These are phyloP conservation scores for Empidonax traillii DNA, from an alignment of 2,113 vertebrate species.

Conservation along the genomic window DNA sequence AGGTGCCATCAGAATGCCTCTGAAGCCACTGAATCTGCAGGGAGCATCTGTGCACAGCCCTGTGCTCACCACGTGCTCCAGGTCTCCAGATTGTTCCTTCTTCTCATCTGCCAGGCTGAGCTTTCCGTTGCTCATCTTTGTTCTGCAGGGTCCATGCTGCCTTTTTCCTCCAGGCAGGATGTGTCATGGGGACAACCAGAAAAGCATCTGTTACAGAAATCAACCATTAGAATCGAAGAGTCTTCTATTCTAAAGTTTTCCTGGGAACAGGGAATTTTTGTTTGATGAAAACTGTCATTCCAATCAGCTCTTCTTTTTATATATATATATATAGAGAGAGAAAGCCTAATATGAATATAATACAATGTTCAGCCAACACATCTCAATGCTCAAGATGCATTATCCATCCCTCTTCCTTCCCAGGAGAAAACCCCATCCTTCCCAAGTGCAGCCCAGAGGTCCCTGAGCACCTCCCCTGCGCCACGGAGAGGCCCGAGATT, in stretches of 20 bases:
- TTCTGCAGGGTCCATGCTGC: background rate
- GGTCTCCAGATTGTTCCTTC: background rate
- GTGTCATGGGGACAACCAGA: background rate
- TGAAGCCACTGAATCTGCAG: background rate
- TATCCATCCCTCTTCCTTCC: background rate
- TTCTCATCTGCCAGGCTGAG: background rate
- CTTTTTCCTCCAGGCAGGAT: background rate
- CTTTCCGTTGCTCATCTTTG: background rate
- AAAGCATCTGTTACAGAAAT: background rate
- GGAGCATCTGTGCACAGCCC: background rate
- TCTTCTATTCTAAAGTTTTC: background rate
- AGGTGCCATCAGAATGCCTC: background rate
- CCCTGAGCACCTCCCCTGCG: background rate
- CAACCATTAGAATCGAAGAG: background rate
- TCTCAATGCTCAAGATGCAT: rapidly evolving
- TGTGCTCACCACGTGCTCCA: rapidly evolving
- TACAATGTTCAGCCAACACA: background rate
- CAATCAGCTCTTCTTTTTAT: background rate
- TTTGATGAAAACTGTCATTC: background rate
- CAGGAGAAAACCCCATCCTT: background rate
- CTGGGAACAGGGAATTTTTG: background rate
- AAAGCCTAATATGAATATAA: background rate
- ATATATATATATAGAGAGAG: no score
- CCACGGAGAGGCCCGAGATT: rapidly evolving
- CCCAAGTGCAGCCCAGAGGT: background rate